These are phyloP conservation scores for Solea solea DNA, from an alignment of 2,113 vertebrate species.

Conservation along the genomic window DNA sequence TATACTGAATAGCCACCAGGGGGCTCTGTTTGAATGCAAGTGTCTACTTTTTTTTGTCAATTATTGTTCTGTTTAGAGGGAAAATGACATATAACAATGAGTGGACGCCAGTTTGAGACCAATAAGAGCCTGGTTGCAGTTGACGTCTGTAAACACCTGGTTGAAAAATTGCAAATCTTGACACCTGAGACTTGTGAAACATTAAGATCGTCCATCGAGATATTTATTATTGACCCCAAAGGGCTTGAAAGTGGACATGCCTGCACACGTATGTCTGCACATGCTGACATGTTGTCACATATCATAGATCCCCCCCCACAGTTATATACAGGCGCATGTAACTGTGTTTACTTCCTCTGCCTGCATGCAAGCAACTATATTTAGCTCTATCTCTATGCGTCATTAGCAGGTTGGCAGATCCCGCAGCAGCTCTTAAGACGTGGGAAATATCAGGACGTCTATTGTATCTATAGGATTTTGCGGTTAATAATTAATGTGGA, in stretches of 20 bases:
- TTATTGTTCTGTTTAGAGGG: no score
- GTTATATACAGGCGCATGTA: conserved; percentile 35
- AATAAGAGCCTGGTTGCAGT: no score
- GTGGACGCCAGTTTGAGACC: no score
- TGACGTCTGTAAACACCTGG: no score
- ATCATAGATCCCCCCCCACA: conserved; percentile 5
- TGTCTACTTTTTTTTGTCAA: no score
- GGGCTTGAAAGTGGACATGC: not conserved
- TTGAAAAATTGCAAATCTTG: no score
- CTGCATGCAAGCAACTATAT: conserved; percentile 73
- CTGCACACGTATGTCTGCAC: conserved; percentile 5
- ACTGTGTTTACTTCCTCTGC: conserved; percentile 65
- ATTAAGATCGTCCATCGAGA: not conserved
- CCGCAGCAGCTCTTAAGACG: conserved; percentile 54
- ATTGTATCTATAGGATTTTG: conserved; percentile 13
- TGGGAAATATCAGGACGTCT: conserved; percentile 61
- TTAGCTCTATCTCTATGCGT: conserved; percentile 81
- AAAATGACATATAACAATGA: no score
- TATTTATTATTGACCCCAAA: not conserved
- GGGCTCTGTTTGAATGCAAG: no score
- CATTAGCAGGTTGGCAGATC: conserved; percentile 75
- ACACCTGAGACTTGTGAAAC: no score
- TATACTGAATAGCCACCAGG: no score
- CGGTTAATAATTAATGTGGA: conserved; percentile 27
- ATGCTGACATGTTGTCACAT: not conserved